Conservation (phyloP, 2,113 vertebrate genomes). For the Octodon degus region DNA sequence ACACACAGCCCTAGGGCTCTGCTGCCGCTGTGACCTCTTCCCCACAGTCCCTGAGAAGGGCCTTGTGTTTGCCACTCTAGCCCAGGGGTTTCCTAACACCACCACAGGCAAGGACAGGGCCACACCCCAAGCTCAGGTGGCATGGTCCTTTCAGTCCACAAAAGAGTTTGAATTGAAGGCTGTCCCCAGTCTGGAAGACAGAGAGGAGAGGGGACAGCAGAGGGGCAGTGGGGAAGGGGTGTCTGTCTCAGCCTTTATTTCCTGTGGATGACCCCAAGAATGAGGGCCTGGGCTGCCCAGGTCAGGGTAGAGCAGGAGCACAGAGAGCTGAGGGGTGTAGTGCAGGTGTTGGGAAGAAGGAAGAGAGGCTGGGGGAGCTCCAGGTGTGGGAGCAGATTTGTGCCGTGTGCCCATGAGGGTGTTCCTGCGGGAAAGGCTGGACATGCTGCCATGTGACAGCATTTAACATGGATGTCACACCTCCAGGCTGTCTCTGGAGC, state of each 20-base stretch:
- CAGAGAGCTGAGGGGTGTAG: neutral
- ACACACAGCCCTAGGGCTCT: neutral
- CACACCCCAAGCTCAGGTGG: constrained; percentile 16
- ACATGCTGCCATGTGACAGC: neutral
- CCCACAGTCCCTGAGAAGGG: neutral
- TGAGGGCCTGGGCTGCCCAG: neutral
- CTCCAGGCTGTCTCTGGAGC: neutral
- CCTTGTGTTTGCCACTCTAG: neutral
- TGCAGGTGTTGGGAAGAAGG: neutral
- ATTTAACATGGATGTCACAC: neutral
- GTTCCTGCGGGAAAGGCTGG: neutral
- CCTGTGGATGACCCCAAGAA: neutral
- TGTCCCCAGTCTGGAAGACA: neutral
- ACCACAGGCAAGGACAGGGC: neutral
- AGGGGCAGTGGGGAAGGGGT: neutral
- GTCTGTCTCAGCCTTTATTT: neutral
- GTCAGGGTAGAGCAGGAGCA: neutral
- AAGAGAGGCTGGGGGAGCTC: neutral
- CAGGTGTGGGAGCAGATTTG: neutral
- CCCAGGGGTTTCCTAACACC: neutral
- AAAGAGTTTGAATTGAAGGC: neutral
- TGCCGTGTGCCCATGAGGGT: neutral
- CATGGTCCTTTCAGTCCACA: neutral
- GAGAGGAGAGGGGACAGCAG: neutral
- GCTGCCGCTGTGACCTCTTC: neutral